Evolutionary conservation across 2,888 invertebrate genomes (phyloP).

Genomic region (Palloptera scutellata): DNA sequence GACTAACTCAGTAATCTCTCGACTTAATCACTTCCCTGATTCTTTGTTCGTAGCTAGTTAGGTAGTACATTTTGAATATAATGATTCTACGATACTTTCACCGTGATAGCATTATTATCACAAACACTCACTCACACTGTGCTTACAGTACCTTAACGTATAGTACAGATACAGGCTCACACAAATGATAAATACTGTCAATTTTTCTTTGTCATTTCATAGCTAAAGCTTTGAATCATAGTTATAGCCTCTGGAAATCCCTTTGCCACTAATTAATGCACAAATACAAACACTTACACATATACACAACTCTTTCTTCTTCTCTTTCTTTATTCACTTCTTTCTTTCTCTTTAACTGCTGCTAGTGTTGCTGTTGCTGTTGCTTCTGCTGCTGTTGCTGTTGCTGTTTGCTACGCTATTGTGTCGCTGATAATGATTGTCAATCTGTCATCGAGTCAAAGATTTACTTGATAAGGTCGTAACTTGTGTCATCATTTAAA

Average conservation of each 20-base stretch:
- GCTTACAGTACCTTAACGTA: not conserved
- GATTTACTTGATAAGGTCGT: constrained; percentile 37
- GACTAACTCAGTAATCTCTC: not conserved
- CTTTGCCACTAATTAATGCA: constrained; percentile 59
- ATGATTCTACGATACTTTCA: constrained; percentile 42
- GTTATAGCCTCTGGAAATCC: constrained; percentile 22
- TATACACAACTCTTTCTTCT: not conserved
- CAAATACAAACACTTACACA: constrained; percentile 27
- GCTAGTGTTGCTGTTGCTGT: not conserved
- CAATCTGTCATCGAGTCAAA: constrained; percentile 40
- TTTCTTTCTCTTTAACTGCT: not conserved
- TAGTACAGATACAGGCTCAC: constrained; percentile 1
- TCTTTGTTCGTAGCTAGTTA: constrained; percentile 12
- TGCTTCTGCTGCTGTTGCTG: not conserved
- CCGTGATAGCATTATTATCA: constrained; percentile 45
- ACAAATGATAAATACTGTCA: constrained; percentile 40
- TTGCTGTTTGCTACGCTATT: constrained; percentile 18
- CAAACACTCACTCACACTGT: constrained; percentile 17
- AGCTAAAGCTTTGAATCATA: not conserved
- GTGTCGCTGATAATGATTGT: constrained; percentile 38
- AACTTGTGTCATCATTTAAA: constrained; percentile 35
- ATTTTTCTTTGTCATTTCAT: constrained; percentile 22
- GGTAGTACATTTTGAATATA: not conserved
- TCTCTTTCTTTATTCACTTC: not conserved
- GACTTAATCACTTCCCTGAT: constrained; percentile 29